Evolutionary conservation across 1,140 invertebrate genomes (phyloP), one percentile per base, ranked within the genome.

Genomic region (Camponotus pennsylvanicus): DNA sequence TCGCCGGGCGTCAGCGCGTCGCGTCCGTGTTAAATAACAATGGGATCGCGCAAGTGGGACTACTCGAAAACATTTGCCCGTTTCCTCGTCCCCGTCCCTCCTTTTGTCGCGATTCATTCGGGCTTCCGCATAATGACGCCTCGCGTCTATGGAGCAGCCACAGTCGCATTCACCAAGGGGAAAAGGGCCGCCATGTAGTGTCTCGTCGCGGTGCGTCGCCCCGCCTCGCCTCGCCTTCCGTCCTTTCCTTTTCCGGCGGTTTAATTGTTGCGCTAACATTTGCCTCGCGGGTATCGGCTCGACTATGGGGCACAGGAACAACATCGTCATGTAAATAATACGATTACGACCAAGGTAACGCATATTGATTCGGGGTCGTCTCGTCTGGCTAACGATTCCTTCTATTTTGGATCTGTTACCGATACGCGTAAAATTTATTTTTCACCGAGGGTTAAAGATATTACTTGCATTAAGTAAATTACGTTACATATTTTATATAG

Each of bases 261-360:
- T 90, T 93, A 94, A 93, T 94, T 94, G 92, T 93, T 90, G 91
- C 86, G 86, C 85, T 87, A 93, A 93, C 92, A 93, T 94, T 94
- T 93, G 92, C 86, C 89, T 89, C 90, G 89, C 87, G 89, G 89
- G 86, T 90, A 93, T 91, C 92, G 92, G 92, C 93, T 90, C 90
- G 42, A 15, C 55, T 42, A 27, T 15, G 57, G 34, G 21, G 59
- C 78, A 6, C 13, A 69, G 71, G 40, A 21, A 64, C 42, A 21
- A 64, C 42, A n/a, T 77, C 57, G n/a, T 70, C 69, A 49, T 34
- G 79, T 82, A 73, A 82, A 83, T 75, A 89, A 89, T 85, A 69
- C 84, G 82, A 89, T 89, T 89, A 89, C 84, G 87, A 59, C 63
- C 84, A 71, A 88, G 83, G 83, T 80, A 89, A 88, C 59, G 69